phyloP scores from a whole-genome alignment of 2,797 vertebrate species.

The Coreius guichenoti region DNA sequence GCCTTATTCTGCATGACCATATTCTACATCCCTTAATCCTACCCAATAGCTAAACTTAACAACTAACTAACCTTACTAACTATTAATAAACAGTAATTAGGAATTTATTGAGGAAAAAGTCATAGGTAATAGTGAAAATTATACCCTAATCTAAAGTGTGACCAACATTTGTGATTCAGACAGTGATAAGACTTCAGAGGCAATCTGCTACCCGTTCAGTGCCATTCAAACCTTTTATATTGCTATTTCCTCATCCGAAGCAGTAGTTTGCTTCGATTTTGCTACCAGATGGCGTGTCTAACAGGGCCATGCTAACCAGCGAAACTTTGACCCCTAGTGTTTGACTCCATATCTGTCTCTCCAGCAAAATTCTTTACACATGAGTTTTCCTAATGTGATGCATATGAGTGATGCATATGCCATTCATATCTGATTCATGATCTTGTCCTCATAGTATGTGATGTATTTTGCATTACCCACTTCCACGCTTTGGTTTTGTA shows the following conservation, averaged over 20 bases:
- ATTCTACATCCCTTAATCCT: no score
- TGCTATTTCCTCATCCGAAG: background rate
- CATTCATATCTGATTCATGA: constrained; percentile 22
- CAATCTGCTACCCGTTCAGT: background rate
- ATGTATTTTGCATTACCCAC: background rate
- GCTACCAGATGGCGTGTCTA: constrained; percentile 1
- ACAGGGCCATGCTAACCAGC: background rate
- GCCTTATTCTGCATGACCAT: no score
- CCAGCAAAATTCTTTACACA: background rate
- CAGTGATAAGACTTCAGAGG: background rate
- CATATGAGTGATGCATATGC: background rate
- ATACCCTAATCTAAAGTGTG: no score
- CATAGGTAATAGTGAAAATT: no score
- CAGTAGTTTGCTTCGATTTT: background rate
- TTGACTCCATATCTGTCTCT: background rate
- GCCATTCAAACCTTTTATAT: background rate
- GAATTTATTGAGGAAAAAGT: no score
- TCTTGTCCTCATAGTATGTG: constrained; percentile 4
- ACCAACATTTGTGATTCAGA: background rate
- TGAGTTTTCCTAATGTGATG: background rate
- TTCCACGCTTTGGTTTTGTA: background rate
- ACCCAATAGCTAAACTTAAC: no score
- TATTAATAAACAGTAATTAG: no score
- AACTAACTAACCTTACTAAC: no score
- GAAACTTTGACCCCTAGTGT: background rate